Percentiles rank a stretch among this genome's conserved stretches.
phyloP scores from a whole-genome alignment of 2,113 vertebrate species.

The Podilymbus podiceps region DNA sequence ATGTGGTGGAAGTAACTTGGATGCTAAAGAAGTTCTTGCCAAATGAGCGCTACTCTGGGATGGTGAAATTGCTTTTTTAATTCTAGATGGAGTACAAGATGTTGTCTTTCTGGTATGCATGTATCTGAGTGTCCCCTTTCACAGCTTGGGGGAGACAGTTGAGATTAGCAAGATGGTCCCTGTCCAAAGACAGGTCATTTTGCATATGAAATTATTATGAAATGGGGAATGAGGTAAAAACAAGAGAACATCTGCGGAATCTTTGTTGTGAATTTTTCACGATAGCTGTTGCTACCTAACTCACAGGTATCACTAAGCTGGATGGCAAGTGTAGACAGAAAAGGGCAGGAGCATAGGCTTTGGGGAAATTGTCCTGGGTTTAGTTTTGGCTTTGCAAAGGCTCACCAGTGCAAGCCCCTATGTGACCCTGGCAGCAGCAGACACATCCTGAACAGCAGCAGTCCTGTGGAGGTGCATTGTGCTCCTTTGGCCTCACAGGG shows the following conservation, averaged over 20 bases:
- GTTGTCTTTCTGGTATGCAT: background rate
- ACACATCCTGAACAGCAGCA: background rate
- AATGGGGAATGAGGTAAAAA: background rate
- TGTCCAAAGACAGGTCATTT: background rate
- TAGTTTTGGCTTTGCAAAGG: background rate
- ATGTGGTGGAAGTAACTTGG: background rate
- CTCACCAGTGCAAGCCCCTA: background rate
- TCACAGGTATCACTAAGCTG: background rate
- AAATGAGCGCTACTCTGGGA: background rate
- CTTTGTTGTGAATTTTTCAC: background rate
- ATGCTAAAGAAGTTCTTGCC: background rate
- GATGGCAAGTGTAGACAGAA: background rate
- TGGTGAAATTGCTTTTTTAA: background rate
- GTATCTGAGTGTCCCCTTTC: background rate
- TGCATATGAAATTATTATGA: background rate
- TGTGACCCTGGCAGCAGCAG: background rate
- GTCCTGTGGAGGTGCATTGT: rapidly evolving
- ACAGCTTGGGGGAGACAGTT: background rate
- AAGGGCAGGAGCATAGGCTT: background rate
- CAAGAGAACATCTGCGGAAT: background rate
- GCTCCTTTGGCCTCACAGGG: background rate
- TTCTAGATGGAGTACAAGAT: background rate
- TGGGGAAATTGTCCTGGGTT: background rate
- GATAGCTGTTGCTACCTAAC: background rate
- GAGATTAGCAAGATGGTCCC: background rate